Evolutionary conservation across 2,113 vertebrate genomes (phyloP), one percentile per base, ranked within the genome.

Genomic region (Eulacestoma nigropectus): DNA sequence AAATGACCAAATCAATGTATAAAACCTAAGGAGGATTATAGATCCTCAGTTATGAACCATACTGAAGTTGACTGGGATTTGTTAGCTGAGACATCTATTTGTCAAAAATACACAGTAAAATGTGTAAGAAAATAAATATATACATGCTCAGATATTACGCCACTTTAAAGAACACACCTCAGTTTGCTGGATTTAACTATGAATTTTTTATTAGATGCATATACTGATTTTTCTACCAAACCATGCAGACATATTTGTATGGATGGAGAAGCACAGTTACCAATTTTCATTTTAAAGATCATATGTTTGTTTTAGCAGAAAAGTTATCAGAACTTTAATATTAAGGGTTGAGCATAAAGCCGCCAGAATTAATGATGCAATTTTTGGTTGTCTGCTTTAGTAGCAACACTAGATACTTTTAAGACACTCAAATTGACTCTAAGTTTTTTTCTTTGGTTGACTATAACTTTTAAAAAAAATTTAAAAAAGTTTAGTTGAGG

Each of bases 1-100:
- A 97, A 97, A 97, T 96, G 73, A 90, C 89, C 95, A 97, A 97
- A 95, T 94, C 52, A 83, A 55, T 91, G 81, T 64, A 73, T 90
- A 96, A 97, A 97, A 94, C 67, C 50, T 75, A 90, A 86, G 53
- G 64, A 95, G 69, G 63, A 56, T 90, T 93, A 39, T 73, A 32
- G 80, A 91, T 91, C 94, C 56, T 53, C 50, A 70, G 65, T 78
- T 97, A 97, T 90, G 49, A 97, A 80, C 67, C 46, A 73, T 86
- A 75, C 42, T 86, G 67, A 93, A 95, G 72, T 33, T 95, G 37
- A 81, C 41, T 77, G 53, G 29, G 10, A 92, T 88, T 89, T 97
- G 72, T 96, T 90, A 87, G 37, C 75, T 35, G 68, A 96, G 32
- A 37, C 42, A 95, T 35, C 84, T 95, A 84, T 52, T 87, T 68